Evolutionary conservation across 2,888 invertebrate species (phyloP).

Genomic region (Meiosimyza platycephala): DNA sequence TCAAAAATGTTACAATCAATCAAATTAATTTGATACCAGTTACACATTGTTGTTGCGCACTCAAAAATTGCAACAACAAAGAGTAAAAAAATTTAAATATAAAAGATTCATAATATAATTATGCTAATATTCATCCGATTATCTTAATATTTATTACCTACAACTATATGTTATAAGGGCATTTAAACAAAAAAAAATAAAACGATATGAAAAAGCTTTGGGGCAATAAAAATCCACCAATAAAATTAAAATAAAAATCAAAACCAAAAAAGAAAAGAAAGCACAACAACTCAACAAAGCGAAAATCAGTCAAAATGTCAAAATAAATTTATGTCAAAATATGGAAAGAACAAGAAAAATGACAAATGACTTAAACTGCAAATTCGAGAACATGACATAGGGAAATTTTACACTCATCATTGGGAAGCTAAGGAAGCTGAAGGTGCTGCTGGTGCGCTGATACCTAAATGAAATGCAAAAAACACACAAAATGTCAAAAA

Average conservation of each 20-base stretch:
- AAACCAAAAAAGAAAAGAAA: slow-evolving; percentile 20
- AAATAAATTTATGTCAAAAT: slow-evolving; percentile 24
- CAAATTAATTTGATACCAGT: slow-evolving; percentile 10
- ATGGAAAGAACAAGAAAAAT: slow-evolving; percentile 29
- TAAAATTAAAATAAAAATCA: not conserved
- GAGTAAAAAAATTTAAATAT: too few species aligned
- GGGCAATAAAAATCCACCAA: too few species aligned
- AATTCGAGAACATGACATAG: slow-evolving; percentile 30
- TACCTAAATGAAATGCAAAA: not conserved
- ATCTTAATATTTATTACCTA: not conserved
- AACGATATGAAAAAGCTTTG: not conserved
- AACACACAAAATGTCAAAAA: too few species aligned
- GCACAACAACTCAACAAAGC: slow-evolving; percentile 18
- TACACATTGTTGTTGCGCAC: not conserved
- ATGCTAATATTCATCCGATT: slow-evolving; percentile 28
- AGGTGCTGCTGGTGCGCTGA: not conserved
- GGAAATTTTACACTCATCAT: not conserved
- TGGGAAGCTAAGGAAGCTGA: not conserved
- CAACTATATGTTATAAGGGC: not conserved
- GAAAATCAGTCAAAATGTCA: slow-evolving; percentile 47
- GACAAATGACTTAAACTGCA: slow-evolving; percentile 46
- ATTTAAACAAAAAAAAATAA: not conserved
- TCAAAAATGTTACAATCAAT: slow-evolving; percentile 16
- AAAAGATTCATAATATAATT: slow-evolving; percentile 19
- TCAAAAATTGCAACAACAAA: too few species aligned